Conservation (phyloP, 2,113 vertebrate genomes). For the Nicator chloris region DNA sequence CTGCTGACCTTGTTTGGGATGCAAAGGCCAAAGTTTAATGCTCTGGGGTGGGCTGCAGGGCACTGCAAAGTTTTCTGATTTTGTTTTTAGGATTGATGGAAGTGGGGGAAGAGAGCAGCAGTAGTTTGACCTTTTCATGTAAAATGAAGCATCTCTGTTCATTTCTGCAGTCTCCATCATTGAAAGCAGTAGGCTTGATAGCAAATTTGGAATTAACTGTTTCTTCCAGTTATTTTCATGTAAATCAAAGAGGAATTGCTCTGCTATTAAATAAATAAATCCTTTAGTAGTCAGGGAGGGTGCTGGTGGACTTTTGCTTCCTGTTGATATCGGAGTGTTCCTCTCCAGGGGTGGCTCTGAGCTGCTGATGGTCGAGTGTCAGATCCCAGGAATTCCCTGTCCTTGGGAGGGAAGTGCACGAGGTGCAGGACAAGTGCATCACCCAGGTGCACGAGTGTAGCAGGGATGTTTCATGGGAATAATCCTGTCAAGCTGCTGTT, state of each 20-base stretch:
- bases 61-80: neutral
- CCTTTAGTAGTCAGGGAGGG: neutral
- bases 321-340: neutral
- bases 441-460: fast-evolving
- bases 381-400: neutral
- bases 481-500: neutral
- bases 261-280: neutral
- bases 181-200: neutral
- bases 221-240: neutral
- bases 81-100: neutral
- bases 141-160: neutral
- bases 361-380: neutral
- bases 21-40: fast-evolving
- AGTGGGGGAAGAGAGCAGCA: neutral
- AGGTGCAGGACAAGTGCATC: fast-evolving
- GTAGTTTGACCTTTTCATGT: neutral
- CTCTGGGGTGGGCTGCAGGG: neutral
- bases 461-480: neutral
- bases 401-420: neutral
- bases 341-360: neutral
- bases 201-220: neutral
- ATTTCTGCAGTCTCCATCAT: neutral
- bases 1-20: neutral
- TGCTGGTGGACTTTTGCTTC: neutral
- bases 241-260: neutral